These are phyloP conservation scores for Atlantisia rogersi DNA, from an alignment of 2,113 vertebrate species.

Conservation along the genomic window DNA sequence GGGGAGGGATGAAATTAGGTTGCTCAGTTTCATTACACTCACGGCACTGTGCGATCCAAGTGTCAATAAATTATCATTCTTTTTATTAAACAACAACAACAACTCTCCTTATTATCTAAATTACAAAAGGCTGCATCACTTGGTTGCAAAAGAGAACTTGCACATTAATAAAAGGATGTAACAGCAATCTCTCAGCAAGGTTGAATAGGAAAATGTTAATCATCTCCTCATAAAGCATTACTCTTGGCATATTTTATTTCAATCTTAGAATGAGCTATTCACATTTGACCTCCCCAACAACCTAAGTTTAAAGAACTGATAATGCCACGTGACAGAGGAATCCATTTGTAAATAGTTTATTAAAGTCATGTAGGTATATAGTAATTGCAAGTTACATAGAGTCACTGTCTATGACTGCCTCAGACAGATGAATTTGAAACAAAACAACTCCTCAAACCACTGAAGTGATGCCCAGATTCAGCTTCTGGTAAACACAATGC, in stretches of 20 bases:
- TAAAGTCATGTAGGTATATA: neutral
- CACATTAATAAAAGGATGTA: conserved; percentile 47
- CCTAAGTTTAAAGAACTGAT: neutral
- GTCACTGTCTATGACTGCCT: neutral
- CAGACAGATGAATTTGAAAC: neutral
- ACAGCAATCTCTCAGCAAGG: conserved; percentile 14
- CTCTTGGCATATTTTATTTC: conserved; percentile 14
- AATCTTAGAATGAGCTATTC: neutral
- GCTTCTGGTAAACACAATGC: neutral
- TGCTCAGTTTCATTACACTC: conserved; percentile 48
- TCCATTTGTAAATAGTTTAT: conserved; percentile 15
- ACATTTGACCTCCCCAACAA: conserved; percentile 32
- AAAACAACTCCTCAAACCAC: neutral
- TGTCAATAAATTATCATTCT: conserved; percentile 67
- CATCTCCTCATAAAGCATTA: conserved; percentile 1
- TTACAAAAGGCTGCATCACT: conserved; percentile 47
- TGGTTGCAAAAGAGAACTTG: conserved; percentile 50
- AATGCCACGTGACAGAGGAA: conserved; percentile 4
- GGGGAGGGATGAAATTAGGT: conserved; percentile 37
- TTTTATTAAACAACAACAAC: conserved; percentile 61
- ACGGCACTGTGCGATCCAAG: conserved; percentile 22
- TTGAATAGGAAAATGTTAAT: conserved; percentile 52
- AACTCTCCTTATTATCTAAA: conserved; percentile 62
- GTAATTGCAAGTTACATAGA: conserved; percentile 25
- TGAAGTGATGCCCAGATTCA: neutral